These are phyloP conservation scores for Acyrthosiphon pisum DNA, from an alignment of 1,140 invertebrate genomes.

Conservation along the genomic window DNA sequence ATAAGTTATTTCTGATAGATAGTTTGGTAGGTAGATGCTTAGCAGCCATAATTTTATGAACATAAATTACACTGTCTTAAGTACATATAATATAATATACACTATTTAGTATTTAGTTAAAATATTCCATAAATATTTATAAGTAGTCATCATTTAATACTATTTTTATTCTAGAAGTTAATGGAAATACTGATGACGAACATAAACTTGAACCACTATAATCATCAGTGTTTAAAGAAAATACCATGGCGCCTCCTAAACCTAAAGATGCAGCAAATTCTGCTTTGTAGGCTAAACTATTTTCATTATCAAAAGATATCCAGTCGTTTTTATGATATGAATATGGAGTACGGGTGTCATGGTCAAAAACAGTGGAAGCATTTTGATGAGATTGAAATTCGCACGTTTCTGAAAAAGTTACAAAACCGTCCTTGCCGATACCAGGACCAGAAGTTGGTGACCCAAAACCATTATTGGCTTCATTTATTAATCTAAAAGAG, in stretches of 20 bases:
- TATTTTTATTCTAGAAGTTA: conserved; percentile 59
- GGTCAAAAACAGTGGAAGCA: conserved; percentile 69
- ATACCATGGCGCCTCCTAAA: conserved; percentile 78
- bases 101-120: background rate
- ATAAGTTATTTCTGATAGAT: too few relatives aligned
- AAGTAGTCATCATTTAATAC: conserved; percentile 60
- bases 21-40: background rate
- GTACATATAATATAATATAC: background rate
- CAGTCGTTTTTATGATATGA: conserved; percentile 77
- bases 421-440: conserved; percentile 74
- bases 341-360: conserved; percentile 79
- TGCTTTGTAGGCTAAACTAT: conserved; percentile 78
- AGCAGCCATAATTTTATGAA: background rate
- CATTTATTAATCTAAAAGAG: conserved; percentile 70
- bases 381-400: conserved; percentile 68
- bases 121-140: conserved; percentile 9
- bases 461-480: conserved; percentile 66
- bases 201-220: conserved; percentile 61
- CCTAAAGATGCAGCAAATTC: conserved; percentile 70
- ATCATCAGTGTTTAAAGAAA: conserved; percentile 79
- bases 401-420: conserved; percentile 74
- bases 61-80: background rate
- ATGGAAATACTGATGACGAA: conserved; percentile 59
- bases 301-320: conserved; percentile 85
- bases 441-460: conserved; percentile 77